A percentile compares a stretch with the other conserved stretches of the same genome.
phyloP scores from a whole-genome alignment of 2,888 invertebrate genomes.

The Limnephilus rhombicus region DNA sequence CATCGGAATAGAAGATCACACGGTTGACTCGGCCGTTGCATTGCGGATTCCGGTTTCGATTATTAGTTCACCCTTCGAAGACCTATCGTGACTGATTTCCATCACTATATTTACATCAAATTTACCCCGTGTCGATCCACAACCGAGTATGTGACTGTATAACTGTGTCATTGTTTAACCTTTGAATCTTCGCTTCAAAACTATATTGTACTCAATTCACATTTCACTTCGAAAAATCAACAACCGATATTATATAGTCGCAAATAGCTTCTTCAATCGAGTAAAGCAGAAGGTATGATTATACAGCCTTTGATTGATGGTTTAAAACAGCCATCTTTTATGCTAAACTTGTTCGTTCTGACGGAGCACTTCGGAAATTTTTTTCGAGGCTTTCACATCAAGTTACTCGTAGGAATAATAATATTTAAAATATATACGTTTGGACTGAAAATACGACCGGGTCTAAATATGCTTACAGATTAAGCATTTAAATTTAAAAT shows the following conservation, averaged over 20 bases:
- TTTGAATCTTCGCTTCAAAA: neutral
- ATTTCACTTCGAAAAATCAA: neutral
- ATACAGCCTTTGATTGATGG: neutral
- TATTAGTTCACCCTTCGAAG: neutral
- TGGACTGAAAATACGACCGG: neutral
- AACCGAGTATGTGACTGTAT: neutral
- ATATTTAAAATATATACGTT: neutral
- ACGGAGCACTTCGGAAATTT: neutral
- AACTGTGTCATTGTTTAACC: neutral
- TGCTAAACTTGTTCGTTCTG: neutral
- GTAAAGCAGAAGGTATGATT: neutral
- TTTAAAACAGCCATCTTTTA: neutral
- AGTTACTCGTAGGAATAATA: neutral
- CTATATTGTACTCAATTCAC: neutral
- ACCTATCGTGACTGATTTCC: neutral
- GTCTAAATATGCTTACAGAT: neutral
- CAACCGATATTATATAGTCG: no score
- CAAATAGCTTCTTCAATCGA: neutral
- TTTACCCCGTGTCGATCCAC: neutral
- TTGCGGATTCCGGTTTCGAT: neutral
- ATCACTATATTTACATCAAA: neutral
- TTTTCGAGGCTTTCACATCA: neutral
- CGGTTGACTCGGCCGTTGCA: slow-evolving; percentile 10
- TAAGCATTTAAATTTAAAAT: no score
- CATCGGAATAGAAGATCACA: slow-evolving; percentile 43